These are phyloP conservation scores for Saturnia japonica DNA, from an alignment of 2,888 invertebrate species.

Conservation along the genomic window DNA sequence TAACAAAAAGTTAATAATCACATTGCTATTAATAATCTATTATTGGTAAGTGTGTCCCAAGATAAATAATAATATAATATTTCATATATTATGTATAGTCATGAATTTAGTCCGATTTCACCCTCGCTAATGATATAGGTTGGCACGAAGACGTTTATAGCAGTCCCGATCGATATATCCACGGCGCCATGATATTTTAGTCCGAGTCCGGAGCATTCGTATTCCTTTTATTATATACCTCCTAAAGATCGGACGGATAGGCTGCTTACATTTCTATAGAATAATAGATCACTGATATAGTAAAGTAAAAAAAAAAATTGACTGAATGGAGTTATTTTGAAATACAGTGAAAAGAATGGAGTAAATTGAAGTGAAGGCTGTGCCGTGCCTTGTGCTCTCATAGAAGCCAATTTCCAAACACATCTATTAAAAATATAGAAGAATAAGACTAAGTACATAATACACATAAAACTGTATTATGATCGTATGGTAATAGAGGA, in stretches of 20 bases:
- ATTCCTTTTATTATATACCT: constrained; percentile 5
- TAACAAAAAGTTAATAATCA: not conserved
- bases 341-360: not conserved
- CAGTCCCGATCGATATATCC: constrained; percentile 3
- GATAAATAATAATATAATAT: too few species aligned
- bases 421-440: not conserved
- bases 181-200: constrained; percentile 12
- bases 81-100: not conserved
- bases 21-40: not conserved
- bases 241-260: not conserved
- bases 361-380: not conserved
- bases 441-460: not conserved
- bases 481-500: not conserved
- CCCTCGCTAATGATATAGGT: not conserved
- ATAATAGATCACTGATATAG: not conserved
- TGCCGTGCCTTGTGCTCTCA: not conserved
- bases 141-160: constrained; percentile 4
- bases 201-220: too few species aligned
- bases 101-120: not conserved
- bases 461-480: not conserved
- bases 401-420: not conserved
- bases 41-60: not conserved
- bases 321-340: not conserved
- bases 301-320: not conserved
- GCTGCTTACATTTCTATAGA: not conserved